Conservation (phyloP, 35 echinoderm and acorn worm genomes). For the Patiria miniata region DNA sequence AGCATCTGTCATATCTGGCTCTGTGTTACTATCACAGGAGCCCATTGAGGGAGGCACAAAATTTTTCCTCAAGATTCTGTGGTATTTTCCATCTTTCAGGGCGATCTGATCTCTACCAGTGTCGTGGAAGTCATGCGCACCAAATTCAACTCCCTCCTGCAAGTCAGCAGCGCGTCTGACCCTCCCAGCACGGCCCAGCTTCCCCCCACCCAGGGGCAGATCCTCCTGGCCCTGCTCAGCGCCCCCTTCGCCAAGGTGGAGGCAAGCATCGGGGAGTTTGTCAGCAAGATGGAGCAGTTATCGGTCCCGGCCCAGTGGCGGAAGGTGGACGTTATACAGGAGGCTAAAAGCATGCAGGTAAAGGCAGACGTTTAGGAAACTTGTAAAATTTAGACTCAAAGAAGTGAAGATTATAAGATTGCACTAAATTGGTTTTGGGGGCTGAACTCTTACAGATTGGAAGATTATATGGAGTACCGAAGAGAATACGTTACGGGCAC, state of each 20-base stretch:
- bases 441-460: too few relatives aligned
- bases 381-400: too few relatives aligned
- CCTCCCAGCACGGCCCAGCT: neutral
- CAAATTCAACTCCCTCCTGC: conserved; percentile 31
- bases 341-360: conserved; percentile 64
- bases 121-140: conserved; percentile 13
- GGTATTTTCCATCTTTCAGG: neutral
- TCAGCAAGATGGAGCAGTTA: conserved; percentile 47
- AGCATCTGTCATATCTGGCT: too few relatives aligned
- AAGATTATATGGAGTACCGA: too few relatives aligned
- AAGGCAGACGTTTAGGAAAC: neutral
- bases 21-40: too few relatives aligned
- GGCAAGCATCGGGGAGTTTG: conserved; percentile 57
- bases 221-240: conserved; percentile 67
- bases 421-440: too few relatives aligned
- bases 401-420: too few relatives aligned
- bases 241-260: conserved; percentile 75
- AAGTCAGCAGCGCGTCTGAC: neutral
- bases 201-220: conserved; percentile 78
- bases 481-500: too few relatives aligned
- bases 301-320: conserved; percentile 63
- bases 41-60: too few relatives aligned
- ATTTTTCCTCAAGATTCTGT: too few relatives aligned
- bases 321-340: conserved; percentile 63
- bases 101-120: neutral